Evolutionary conservation across 2,113 vertebrate species (phyloP).

Genomic region (Eretmodus cyanostictus): DNA sequence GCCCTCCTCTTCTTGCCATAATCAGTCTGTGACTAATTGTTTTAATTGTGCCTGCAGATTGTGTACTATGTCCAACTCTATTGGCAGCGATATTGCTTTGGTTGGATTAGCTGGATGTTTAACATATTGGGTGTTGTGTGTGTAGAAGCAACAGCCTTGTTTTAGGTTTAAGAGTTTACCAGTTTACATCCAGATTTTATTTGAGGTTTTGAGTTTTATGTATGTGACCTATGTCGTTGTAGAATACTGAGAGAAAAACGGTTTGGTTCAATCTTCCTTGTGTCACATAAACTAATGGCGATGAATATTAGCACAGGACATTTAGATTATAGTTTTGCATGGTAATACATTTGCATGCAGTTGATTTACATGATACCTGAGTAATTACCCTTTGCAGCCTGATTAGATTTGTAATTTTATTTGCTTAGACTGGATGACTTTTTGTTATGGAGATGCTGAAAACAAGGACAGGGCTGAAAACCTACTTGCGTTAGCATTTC

Average conservation of each 20-base stretch:
- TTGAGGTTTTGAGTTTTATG: not conserved
- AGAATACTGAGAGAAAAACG: not conserved
- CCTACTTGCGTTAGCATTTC: not conserved
- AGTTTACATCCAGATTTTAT: not conserved
- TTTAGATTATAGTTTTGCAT: not conserved
- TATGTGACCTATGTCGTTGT: not conserved
- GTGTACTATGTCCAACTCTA: not conserved
- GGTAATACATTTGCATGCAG: not conserved
- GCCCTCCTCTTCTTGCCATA: not conserved
- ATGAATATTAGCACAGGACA: not conserved
- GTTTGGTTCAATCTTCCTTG: not conserved
- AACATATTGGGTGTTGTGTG: not conserved
- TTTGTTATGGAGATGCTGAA: not conserved
- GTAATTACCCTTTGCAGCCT: not conserved
- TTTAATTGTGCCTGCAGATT: constrained; percentile 37
- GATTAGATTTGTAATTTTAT: not conserved
- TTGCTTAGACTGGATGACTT: not conserved
- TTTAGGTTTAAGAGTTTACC: not conserved
- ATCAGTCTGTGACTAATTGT: constrained; percentile 54
- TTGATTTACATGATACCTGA: not conserved
- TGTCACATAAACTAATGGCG: not conserved
- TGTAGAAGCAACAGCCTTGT: not conserved
- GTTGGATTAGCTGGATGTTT: not conserved
- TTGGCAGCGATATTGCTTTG: not conserved
- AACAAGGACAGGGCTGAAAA: not conserved